These are phyloP conservation scores for Ceratoteleas bidentatus DNA, from an alignment of 1,140 invertebrate species.

Conservation along the genomic window DNA sequence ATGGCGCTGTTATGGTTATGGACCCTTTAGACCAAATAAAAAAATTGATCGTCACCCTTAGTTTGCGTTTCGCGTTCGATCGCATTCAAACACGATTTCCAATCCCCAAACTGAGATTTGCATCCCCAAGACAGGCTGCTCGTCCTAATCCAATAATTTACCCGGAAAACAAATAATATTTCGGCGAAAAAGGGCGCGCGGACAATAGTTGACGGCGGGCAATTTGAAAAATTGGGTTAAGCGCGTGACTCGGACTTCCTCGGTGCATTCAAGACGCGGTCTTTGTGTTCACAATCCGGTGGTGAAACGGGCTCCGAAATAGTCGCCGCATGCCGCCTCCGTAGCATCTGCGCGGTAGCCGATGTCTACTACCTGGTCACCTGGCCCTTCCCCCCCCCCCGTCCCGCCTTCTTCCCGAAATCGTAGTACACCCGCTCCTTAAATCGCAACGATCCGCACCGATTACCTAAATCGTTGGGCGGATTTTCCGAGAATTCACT, in stretches of 20 bases:
- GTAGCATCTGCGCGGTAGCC: constrained; percentile 55
- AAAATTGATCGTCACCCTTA: no score
- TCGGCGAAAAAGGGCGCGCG: constrained; percentile 4
- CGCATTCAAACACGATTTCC: no score
- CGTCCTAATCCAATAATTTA: constrained; percentile 22
- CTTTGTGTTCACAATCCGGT: constrained; percentile 50
- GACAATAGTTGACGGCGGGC: constrained; percentile 34
- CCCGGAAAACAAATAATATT: constrained; percentile 49
- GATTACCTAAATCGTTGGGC: no score
- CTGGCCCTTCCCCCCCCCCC: constrained; percentile 41
- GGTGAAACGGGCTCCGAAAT: constrained; percentile 39
- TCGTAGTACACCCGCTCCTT: no score
- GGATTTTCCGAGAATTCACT: no score
- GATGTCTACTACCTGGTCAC: constrained; percentile 53
- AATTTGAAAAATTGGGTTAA: constrained; percentile 60
- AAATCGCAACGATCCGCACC: no score
- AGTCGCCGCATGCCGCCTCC: constrained; percentile 47
- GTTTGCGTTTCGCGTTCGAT: no score
- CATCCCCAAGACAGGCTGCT: no score
- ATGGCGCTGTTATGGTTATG: no score
- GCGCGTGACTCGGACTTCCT: constrained; percentile 53
- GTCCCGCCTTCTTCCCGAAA: background rate
- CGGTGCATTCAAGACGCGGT: constrained; percentile 36
- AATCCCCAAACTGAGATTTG: no score
- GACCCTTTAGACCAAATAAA: no score